Evolutionary conservation across 2,888 invertebrate species (phyloP).

Genomic region (Ectobius pallidus): DNA sequence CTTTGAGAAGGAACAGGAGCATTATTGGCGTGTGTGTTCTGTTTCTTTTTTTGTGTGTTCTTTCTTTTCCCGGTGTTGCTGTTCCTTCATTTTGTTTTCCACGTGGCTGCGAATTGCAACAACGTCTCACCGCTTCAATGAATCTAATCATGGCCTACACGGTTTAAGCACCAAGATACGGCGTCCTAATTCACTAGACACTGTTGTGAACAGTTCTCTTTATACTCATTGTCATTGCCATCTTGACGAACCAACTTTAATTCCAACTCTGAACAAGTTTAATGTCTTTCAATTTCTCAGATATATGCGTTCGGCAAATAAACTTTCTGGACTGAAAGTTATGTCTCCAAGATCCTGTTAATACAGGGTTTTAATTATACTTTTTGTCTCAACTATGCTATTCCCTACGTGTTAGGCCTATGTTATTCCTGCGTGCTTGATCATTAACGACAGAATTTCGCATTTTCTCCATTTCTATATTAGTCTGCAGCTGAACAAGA

Average conservation of each 20-base stretch:
- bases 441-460: no score
- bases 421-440: no score
- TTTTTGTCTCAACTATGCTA: no score
- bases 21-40: background rate
- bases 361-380: no score
- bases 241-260: background rate
- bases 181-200: conserved; percentile 10
- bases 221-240: background rate
- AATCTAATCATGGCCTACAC: conserved; percentile 11
- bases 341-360: background rate
- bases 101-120: conserved; percentile 24
- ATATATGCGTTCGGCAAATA: background rate
- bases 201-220: background rate
- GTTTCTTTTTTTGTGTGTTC: conserved; percentile 17
- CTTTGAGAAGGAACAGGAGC: no score
- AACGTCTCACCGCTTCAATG: background rate
- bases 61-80: background rate
- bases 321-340: background rate
- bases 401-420: no score
- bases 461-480: no score
- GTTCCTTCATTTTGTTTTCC: conserved; percentile 23
- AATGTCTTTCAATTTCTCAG: background rate
- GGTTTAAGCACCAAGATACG: background rate
- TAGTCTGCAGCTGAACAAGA: no score
- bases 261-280: background rate